Base-by-base conservation (phyloP, 1,140 invertebrate species). In the Metaphire vulgaris region DNA sequence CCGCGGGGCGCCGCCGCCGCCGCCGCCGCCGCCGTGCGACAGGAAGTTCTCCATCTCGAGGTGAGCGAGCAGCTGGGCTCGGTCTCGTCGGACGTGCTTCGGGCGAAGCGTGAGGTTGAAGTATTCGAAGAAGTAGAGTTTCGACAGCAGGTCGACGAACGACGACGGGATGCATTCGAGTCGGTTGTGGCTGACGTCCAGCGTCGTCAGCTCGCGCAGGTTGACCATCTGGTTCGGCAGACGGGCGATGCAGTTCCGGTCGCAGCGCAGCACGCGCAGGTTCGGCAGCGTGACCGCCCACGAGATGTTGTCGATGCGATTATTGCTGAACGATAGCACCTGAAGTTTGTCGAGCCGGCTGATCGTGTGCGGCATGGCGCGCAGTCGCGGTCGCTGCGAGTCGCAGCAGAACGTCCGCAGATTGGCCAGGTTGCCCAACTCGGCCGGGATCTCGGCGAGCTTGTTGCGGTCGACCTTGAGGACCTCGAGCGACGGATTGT, bases 171-270 rank as follows among this genome's bases (percentile, higher is more conserved):
- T 75, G 77, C 71, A 71, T 32, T 75, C 73, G 28, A 78, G 72
- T 16, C 77, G 74, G 64, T 78, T 78, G 33, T 78, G 77, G 14
- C 77, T 75, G 68, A 78, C 72, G 69, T 78, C 74, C n/a, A 78
- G 74, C 33, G 67, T 64, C 21, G 69, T 75, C 66, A 78, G 69
- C 15, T 77, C 72, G 34, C 41, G 66, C 21, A 78, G 73, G 31
- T 70, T 78, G 64, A 64, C 73, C 69, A 78, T 56, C 30, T 78
- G 77, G n/a, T 29, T 70, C 0, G 77, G 77, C 68, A 78, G 68
- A 66, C 77, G 77, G 26, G 73, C 69, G 15, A 78, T 78, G 32
- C 72, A 68, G 69, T 78, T 78, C 2, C 77, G 67, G n/a, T 74
- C 73, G 77, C 77, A 78, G 12, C 74, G 65, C n/a, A 78, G 74